Conservation (phyloP, 1,140 invertebrate genomes). For the Bombus superbus region DNA sequence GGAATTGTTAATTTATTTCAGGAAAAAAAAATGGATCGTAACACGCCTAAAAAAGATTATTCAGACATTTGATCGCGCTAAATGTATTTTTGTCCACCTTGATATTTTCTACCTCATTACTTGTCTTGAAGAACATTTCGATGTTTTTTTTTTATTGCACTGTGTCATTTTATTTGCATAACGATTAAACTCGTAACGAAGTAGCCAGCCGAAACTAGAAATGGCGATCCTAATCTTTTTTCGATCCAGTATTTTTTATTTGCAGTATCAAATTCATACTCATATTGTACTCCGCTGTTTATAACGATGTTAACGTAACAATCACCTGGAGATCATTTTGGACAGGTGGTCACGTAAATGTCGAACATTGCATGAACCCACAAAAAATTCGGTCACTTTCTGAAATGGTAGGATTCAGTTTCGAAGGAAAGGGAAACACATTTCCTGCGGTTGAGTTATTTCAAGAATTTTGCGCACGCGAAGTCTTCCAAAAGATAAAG, state of each 20-base stretch:
- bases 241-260: not conserved
- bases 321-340: not conserved
- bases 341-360: constrained; percentile 69
- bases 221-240: not conserved
- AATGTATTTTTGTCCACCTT: not conserved
- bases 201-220: not conserved
- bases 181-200: not conserved
- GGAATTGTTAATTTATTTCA: not conserved
- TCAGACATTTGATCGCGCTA: too few relatives aligned
- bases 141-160: not conserved
- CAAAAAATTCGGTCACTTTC: constrained; percentile 53
- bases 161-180: not conserved
- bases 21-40: not conserved
- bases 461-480: not conserved
- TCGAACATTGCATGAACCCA: constrained; percentile 36
- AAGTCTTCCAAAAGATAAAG: not conserved
- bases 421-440: too few relatives aligned
- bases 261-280: not conserved
- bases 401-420: constrained; percentile 24
- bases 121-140: not conserved
- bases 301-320: not conserved
- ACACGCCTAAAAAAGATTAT: not conserved
- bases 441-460: not conserved
- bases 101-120: not conserved
- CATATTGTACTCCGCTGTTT: not conserved